Evolutionary conservation across 1,140 invertebrate genomes (phyloP).

Genomic region (Procambarus clarkii): DNA sequence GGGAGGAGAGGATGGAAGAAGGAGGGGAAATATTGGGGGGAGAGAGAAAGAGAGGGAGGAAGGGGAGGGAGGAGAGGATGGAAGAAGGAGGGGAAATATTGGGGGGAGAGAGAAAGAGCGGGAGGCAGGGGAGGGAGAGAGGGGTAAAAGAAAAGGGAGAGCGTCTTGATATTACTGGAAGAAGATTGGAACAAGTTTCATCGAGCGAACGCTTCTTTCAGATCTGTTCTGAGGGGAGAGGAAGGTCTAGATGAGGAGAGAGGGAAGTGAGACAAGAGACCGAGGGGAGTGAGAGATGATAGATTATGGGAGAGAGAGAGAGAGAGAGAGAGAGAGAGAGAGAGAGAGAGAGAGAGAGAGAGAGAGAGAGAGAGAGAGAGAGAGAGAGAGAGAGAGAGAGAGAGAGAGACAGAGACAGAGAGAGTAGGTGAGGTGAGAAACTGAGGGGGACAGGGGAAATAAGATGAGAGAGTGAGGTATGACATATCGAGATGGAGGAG

Average conservation of each 20-base stretch:
- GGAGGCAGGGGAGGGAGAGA: background rate
- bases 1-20: background rate
- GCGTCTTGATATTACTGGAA: background rate
- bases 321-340: background rate
- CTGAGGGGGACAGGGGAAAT: background rate
- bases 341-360: too few relatives aligned
- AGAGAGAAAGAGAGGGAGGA: background rate
- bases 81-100: too few relatives aligned
- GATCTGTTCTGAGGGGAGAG: background rate
- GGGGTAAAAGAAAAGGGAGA: too few relatives aligned
- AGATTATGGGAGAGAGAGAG: background rate
- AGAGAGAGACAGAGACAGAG: background rate
- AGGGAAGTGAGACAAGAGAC: background rate
- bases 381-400: background rate
- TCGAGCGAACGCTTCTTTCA: background rate
- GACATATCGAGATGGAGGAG: too few relatives aligned
- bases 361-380: background rate
- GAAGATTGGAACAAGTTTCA: slow-evolving; percentile 27
- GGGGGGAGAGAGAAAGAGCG: too few relatives aligned
- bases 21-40: background rate
- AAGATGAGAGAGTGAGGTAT: too few relatives aligned
- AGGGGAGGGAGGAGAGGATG: too few relatives aligned
- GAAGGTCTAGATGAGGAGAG: background rate
- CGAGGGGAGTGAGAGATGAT: background rate
- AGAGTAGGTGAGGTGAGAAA: background rate